Evolutionary conservation across 1,140 invertebrate species (phyloP), one percentile per base, ranked within the genome.

Genomic region (Aplysia californica): DNA sequence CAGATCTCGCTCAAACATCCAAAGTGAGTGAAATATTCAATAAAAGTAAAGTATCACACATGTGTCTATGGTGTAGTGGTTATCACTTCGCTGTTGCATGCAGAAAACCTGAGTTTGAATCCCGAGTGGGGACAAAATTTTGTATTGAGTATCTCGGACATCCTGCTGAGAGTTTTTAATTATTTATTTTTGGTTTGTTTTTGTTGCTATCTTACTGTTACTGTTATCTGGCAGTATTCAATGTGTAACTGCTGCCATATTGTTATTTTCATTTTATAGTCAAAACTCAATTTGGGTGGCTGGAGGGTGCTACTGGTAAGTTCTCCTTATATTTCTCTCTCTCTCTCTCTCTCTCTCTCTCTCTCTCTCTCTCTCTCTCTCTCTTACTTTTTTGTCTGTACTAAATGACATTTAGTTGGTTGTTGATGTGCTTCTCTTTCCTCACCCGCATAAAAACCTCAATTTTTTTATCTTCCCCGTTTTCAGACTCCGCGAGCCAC

Each of bases 1-100:
- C 78, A 79, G 61, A 71, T 79, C 41, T 72, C 69, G 31, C 23
- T 79, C 0, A 79, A 76, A 50, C 29, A 65, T 33, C 72, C 72
- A 61, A 75, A 65, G 72, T 75, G 39, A 73, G 70, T 71, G n/a
- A n/a, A n/a, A n/a, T n/a, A n/a, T n/a, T n/a, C n/a, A n/a, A n/a
- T n/a, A n/a, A n/a, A n/a, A n/a, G n/a, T n/a, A n/a, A n/a, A n/a
- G n/a, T n/a, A n/a, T n/a, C n/a, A n/a, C n/a, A n/a, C n/a, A n/a
- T n/a, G n/a, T n/a, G n/a, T n/a, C n/a, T n/a, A n/a, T n/a, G n/a
- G n/a, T n/a, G n/a, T n/a, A n/a, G n/a, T n/a, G n/a, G n/a, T n/a
- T n/a, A n/a, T n/a, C n/a, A n/a, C n/a, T n/a, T n/a, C n/a, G n/a
- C n/a, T n/a, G n/a, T n/a, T n/a, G n/a, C n/a, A n/a, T n/a, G n/a